These are phyloP conservation scores for Nothobranchius kuhntae DNA, from an alignment of 2,113 vertebrate genomes.

Conservation along the genomic window DNA sequence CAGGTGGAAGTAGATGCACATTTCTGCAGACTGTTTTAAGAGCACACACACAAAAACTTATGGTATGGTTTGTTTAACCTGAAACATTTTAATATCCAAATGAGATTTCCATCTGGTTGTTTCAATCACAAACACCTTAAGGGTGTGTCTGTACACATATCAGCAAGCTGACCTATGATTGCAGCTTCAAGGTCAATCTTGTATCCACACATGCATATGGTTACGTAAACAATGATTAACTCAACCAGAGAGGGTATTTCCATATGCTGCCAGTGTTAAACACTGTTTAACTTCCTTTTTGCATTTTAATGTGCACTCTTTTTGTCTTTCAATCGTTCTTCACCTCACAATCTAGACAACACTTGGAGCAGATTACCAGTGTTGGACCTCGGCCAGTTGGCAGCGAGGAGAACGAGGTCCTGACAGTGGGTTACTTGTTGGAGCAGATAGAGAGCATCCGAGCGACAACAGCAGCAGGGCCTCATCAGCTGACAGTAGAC, in stretches of 20 bases:
- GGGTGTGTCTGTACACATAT: neutral
- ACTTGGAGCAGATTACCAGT: constrained; percentile 91
- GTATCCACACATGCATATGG: neutral
- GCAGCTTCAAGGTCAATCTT: neutral
- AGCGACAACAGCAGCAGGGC: constrained; percentile 68
- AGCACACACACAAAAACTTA: too few species aligned
- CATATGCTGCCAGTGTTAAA: neutral
- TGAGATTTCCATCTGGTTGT: neutral
- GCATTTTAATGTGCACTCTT: too few species aligned
- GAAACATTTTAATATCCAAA: neutral
- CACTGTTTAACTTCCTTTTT: neutral
- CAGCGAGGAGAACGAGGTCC: constrained; percentile 91
- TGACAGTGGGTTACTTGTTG: constrained; percentile 90
- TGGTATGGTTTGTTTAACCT: too few species aligned
- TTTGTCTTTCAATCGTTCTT: constrained; percentile 9
- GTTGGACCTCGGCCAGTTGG: constrained; percentile 92
- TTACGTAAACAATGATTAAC: neutral
- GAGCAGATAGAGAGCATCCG: constrained; percentile 86
- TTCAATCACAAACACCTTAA: neutral
- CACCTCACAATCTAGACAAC: constrained; percentile 74
- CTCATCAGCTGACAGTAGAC: constrained; percentile 85
- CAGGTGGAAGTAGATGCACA: neutral
- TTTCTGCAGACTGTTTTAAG: neutral
- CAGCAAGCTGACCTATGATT: neutral
- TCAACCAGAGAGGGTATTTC: neutral